A percentile compares a stretch with the other conserved stretches of the same genome.
These are phyloP conservation scores for Taenaris catops DNA, from an alignment of 2,888 invertebrate species.

Conservation along the genomic window DNA sequence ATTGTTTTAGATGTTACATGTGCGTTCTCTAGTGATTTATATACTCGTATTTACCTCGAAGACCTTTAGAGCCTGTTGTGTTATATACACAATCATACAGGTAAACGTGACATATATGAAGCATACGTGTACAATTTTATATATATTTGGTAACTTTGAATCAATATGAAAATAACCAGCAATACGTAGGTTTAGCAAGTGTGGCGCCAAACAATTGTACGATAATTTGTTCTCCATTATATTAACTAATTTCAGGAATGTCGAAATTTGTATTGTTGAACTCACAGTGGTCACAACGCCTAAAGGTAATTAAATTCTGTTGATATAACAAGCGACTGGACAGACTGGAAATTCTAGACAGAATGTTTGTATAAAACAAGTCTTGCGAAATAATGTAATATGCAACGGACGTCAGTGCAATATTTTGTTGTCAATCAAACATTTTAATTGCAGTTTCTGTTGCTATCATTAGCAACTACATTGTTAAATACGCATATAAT, in stretches of 20 bases:
- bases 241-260: background rate
- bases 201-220: constrained; percentile 35
- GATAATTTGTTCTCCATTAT: constrained; percentile 30
- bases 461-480: too few species aligned
- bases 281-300: constrained; percentile 17
- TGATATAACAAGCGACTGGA: constrained; percentile 24
- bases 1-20: too few species aligned
- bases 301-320: constrained; percentile 25
- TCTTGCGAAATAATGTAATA: constrained; percentile 19
- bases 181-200: constrained; percentile 34
- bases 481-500: too few species aligned
- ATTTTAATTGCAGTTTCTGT: constrained; percentile 19
- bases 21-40: too few species aligned
- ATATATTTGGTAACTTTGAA: constrained; percentile 26
- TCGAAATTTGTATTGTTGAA: background rate
- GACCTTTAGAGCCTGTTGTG: constrained; percentile 42
- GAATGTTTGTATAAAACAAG: constrained; percentile 22
- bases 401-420: constrained; percentile 14
- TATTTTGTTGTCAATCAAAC: constrained; percentile 24
- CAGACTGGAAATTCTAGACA: constrained; percentile 15
- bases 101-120: constrained; percentile 36
- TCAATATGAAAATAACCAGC: constrained; percentile 41
- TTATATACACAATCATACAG: constrained; percentile 34
- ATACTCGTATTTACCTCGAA: constrained; percentile 48
- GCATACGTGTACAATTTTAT: constrained; percentile 31